Percentiles rank a stretch among this genome's conserved stretches.
Evolutionary conservation across 2,888 invertebrate genomes (phyloP).

Genomic region (Nomada goodeniana): DNA sequence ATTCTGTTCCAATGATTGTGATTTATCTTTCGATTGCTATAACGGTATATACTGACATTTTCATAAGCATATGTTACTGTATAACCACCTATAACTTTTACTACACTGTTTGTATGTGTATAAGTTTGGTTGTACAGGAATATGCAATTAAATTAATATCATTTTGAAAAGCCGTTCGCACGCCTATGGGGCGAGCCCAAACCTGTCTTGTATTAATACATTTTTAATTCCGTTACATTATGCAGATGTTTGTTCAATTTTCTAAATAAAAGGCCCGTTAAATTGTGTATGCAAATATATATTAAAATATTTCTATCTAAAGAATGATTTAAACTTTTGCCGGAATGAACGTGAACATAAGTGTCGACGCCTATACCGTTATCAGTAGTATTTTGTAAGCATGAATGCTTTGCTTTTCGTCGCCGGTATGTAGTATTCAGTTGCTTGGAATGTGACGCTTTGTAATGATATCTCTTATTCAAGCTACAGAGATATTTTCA

Average conservation of each 20-base stretch:
- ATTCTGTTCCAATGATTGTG: conserved; percentile 58
- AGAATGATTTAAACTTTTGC: too few species aligned
- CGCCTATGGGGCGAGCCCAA: not conserved
- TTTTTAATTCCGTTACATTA: not conserved
- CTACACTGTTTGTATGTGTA: conserved; percentile 35
- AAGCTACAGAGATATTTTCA: conserved; percentile 27
- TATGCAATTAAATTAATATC: conserved; percentile 3
- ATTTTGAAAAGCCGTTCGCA: not conserved
- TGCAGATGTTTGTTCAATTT: not conserved
- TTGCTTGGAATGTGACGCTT: conserved; percentile 10
- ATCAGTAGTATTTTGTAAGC: conserved; percentile 11
- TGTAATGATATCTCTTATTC: conserved; percentile 12
- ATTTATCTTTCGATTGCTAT: conserved; percentile 64
- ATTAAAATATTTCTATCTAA: not conserved
- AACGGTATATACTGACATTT: conserved; percentile 68
- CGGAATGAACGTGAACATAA: not conserved
- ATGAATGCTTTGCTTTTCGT: not conserved
- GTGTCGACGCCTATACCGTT: conserved; percentile 17
- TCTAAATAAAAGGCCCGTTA: not conserved
- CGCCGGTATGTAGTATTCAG: not conserved
- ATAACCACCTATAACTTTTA: conserved; percentile 56
- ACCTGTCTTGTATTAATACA: not conserved
- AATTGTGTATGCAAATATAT: not conserved
- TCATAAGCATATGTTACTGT: conserved; percentile 56
- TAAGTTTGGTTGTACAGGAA: conserved; percentile 17